Conservation (phyloP, 2,888 invertebrate species). For the Sarcophaga rosellei region DNA sequence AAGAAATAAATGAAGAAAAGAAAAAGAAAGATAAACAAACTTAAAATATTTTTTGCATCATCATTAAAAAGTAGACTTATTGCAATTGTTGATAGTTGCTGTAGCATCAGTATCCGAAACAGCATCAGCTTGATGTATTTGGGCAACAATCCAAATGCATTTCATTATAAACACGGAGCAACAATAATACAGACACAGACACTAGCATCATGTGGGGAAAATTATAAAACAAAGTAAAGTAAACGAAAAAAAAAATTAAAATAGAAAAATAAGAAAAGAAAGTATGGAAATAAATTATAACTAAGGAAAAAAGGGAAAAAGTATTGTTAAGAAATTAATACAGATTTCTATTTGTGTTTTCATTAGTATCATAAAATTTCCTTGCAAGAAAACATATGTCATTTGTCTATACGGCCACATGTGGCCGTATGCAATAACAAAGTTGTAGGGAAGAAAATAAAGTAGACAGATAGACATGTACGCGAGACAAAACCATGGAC, state of each 20-base stretch:
- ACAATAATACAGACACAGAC: constrained; percentile 33
- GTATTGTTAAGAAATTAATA: constrained; percentile 67
- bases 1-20: constrained; percentile 40
- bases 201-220: constrained; percentile 41
- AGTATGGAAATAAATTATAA: constrained; percentile 40
- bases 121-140: constrained; percentile 67
- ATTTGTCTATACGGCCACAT: constrained; percentile 55
- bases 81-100: constrained; percentile 63
- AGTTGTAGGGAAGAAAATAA: neutral
- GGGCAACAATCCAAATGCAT: constrained; percentile 72
- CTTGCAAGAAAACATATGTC: constrained; percentile 56
- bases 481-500: constrained; percentile 54
- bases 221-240: constrained; percentile 35
- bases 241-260: constrained; percentile 25
- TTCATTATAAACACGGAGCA: constrained; percentile 63
- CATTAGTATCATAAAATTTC: constrained; percentile 56
- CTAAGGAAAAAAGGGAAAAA: constrained; percentile 42
- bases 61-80: constrained; percentile 66
- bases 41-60: constrained; percentile 44
- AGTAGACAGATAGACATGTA: constrained; percentile 34
- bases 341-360: constrained; percentile 52
- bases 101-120: constrained; percentile 25
- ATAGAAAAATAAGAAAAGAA: constrained; percentile 31
- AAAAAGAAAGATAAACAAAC: constrained; percentile 17
- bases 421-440: constrained; percentile 41